phyloP scores from a whole-genome alignment of 2,113 vertebrate genomes.

The Neogobius melanostomus region DNA sequence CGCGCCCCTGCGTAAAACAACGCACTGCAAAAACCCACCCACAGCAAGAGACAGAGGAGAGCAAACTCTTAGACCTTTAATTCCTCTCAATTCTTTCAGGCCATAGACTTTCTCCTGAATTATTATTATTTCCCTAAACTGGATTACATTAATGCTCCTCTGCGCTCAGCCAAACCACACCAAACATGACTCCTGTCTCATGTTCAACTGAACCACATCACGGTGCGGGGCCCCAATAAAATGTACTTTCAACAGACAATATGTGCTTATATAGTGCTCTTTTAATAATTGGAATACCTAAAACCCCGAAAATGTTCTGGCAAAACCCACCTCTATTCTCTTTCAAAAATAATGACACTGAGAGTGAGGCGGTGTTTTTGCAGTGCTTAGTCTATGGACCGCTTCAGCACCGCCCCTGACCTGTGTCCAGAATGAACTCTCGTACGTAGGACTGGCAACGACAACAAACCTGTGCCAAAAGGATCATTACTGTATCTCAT shows the following conservation, averaged over 20 bases:
- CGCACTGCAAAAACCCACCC: constrained; percentile 41
- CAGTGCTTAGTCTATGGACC: constrained; percentile 21
- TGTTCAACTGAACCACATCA: neutral
- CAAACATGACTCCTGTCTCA: neutral
- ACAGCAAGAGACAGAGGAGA: neutral
- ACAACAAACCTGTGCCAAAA: too few relatives aligned
- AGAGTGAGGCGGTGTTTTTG: constrained; percentile 21
- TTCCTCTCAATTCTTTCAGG: neutral
- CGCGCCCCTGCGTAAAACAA: constrained; percentile 27
- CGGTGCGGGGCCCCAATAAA: neutral
- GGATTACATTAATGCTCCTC: neutral
- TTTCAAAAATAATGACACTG: neutral
- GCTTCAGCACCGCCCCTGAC: neutral
- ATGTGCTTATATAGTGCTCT: neutral
- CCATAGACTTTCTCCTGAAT: too few relatives aligned
- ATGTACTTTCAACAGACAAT: neutral
- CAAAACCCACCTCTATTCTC: too few relatives aligned
- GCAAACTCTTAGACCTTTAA: neutral
- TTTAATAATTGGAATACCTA: too few relatives aligned
- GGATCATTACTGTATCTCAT: too few relatives aligned
- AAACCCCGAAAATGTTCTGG: too few relatives aligned
- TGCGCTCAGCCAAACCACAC: neutral
- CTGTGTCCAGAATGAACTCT: neutral
- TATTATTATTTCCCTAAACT: neutral
- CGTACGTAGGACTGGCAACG: too few relatives aligned